Base-by-base conservation (phyloP, 1,140 invertebrate genomes). In the Lanistes nyassanus region DNA sequence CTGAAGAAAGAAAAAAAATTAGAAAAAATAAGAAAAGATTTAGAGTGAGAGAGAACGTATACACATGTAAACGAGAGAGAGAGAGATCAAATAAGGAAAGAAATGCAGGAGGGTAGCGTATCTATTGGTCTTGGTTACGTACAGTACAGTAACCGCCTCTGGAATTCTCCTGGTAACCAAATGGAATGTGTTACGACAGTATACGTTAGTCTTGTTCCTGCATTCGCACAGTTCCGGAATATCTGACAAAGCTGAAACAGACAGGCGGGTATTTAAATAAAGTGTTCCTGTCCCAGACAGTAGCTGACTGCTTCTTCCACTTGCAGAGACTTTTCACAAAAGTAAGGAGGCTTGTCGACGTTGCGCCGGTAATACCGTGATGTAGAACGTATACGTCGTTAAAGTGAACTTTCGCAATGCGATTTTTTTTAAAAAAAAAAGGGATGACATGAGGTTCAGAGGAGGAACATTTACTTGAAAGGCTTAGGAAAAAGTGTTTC, bases 191-290 rank as follows among this genome's bases (percentile, higher is more conserved):
- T 67, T 67, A 11, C 42, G n/a, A 42, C 65, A 67, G 65, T 67
- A 67, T 5, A 67, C 19, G 19, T 67, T 67, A 11, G 65, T 67
- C 65, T 67, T 67, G 37, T 67, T 67, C 34, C 26, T 37, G 65
- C 65, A 67, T 39, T 36, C 39, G 36, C 65, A 67, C 2, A 23
- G 23, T 13, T 67, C 65, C 13, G 65, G 65, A n/a, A 67, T 19
- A 47, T 39, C 65, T 4, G 37, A 19, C 13, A 67, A 23, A 39
- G n/a, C 65, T 67, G 65, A 36, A 21, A 21, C 11, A 29, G n/a
- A 29, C 6, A 64, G 19, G 34, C 34, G 11, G 42, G 19, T 2
- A 16, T 16, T 47, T 2, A 16, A 47, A 16, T 47, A 47, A 6
- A 42, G 5, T 47, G 42, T 47, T 47, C 9, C 19, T 47, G 42